A percentile compares a stretch with the other conserved stretches of the same genome.
Conservation (phyloP, 1,140 invertebrate genomes). For the Drosophila mojavensis region DNA sequence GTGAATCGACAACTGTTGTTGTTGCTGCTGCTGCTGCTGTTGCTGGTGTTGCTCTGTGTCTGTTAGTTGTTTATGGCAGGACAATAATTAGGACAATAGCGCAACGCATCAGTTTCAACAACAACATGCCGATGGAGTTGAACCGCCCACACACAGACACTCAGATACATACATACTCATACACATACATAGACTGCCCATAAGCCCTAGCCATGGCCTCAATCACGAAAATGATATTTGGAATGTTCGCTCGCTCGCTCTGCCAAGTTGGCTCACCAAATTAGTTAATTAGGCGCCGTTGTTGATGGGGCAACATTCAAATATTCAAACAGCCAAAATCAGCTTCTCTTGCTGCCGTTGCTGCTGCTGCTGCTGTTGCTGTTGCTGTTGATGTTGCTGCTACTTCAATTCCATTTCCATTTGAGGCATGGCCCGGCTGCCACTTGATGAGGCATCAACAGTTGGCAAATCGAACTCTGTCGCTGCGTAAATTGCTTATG, state of each 20-base stretch:
- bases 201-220: background rate
- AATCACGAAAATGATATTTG: slow-evolving; percentile 33
- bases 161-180: no score
- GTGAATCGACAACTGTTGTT: slow-evolving; percentile 39
- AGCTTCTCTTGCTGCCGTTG: slow-evolving; percentile 4
- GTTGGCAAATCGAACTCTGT: slow-evolving; percentile 72
- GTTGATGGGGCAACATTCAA: slow-evolving; percentile 31
- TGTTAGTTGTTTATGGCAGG: slow-evolving; percentile 74
- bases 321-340: slow-evolving; percentile 21
- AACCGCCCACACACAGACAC: background rate
- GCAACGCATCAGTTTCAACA: slow-evolving; percentile 55
- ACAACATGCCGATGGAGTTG: slow-evolving; percentile 31
- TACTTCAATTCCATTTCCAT: slow-evolving; percentile 19
- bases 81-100: slow-evolving; percentile 74
- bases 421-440: background rate
- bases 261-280: slow-evolving; percentile 40
- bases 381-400: background rate
- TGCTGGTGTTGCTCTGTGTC: slow-evolving; percentile 28
- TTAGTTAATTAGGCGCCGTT: slow-evolving; percentile 72
- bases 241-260: slow-evolving; percentile 2
- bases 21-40: slow-evolving; percentile 21
- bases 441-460: slow-evolving; percentile 54
- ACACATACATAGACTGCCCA: no score
- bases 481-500: slow-evolving; percentile 76
- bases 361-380: background rate